phyloP scores from a whole-genome alignment of 2,888 invertebrate genomes.

The Diaphora mendica region DNA sequence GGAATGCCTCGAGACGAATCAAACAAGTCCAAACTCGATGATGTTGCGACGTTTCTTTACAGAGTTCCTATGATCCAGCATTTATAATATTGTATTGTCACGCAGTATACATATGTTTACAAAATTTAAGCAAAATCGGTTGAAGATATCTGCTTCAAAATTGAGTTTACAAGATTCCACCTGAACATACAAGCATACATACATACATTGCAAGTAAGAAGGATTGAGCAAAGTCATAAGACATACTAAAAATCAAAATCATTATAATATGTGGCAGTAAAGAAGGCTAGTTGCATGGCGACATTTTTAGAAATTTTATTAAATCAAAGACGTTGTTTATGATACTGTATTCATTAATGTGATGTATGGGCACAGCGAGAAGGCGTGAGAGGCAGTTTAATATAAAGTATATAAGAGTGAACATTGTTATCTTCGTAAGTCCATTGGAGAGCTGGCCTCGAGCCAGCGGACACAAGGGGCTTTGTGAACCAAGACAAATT shows the following conservation, averaged over 20 bases:
- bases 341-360: conserved; percentile 28
- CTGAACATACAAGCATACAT: too few relatives aligned
- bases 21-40: too few relatives aligned
- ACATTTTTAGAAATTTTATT: not conserved
- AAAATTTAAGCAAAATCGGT: too few relatives aligned
- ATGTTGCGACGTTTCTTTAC: too few relatives aligned
- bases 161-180: too few relatives aligned
- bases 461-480: conserved; percentile 46
- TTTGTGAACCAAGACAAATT: conserved; percentile 54
- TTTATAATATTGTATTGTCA: too few relatives aligned
- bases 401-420: conserved; percentile 42
- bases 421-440: conserved; percentile 43
- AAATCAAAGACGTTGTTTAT: conserved; percentile 20
- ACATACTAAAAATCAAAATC: not conserved
- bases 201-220: not conserved
- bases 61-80: too few relatives aligned
- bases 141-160: too few relatives aligned
- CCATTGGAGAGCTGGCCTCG: conserved; percentile 43
- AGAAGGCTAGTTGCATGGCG: not conserved
- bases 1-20: too few relatives aligned
- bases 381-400: conserved; percentile 42
- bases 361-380: conserved; percentile 28
- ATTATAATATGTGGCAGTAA: not conserved
- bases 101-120: too few relatives aligned
- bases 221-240: not conserved